phyloP scores from a whole-genome alignment of 2,797 vertebrate species.

The Natrix natrix region DNA sequence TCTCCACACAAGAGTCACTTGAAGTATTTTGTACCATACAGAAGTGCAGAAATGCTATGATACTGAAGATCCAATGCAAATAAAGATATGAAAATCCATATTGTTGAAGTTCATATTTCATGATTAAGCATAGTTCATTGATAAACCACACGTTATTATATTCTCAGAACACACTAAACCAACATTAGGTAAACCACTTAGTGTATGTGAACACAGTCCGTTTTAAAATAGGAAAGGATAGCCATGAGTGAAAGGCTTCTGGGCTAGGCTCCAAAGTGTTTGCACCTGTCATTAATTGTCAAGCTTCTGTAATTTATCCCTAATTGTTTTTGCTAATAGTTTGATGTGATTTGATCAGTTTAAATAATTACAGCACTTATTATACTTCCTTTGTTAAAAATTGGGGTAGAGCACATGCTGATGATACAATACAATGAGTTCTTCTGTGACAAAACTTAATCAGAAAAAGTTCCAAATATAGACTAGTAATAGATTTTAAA shows the following conservation, averaged over 20 bases:
- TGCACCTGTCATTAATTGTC: slow-evolving; percentile 15
- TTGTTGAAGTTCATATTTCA: not conserved
- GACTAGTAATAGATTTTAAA: slow-evolving; percentile 30
- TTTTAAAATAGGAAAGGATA: not conserved
- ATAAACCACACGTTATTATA: not conserved
- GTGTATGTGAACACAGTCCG: not conserved
- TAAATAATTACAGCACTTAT: slow-evolving; percentile 37
- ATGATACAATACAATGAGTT: slow-evolving; percentile 30
- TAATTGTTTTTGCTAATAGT: slow-evolving; percentile 47
- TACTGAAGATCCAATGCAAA: not conserved
- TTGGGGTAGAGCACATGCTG: slow-evolving; percentile 26
- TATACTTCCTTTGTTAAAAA: slow-evolving; percentile 36
- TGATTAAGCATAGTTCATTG: not conserved
- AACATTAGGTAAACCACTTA: not conserved
- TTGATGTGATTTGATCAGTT: slow-evolving; percentile 37
- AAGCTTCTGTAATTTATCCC: slow-evolving; percentile 34
- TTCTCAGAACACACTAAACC: not conserved
- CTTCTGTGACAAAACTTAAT: slow-evolving; percentile 41
- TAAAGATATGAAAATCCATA: not conserved
- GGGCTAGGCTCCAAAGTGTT: not conserved
- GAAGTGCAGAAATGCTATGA: not conserved
- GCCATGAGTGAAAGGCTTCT: not conserved
- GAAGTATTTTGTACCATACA: not conserved
- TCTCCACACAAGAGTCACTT: too few species aligned
- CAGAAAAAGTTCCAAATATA: slow-evolving; percentile 27